Evolutionary conservation across 2,113 vertebrate genomes (phyloP).

Genomic region (Progne subis): DNA sequence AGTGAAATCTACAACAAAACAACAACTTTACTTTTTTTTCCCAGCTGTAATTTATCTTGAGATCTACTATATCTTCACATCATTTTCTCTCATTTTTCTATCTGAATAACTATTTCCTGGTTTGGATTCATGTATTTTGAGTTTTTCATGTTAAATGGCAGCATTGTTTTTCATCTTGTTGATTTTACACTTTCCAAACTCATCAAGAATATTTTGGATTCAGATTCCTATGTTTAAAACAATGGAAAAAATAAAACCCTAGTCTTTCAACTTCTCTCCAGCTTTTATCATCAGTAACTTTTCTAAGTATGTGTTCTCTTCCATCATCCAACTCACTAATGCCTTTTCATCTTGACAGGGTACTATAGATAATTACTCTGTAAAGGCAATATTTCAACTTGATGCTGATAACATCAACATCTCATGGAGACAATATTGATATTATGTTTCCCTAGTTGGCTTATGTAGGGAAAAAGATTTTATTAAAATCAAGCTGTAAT

Average conservation of each 20-base stretch:
- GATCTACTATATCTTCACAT: not conserved
- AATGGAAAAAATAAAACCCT: not conserved
- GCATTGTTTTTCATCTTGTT: not conserved
- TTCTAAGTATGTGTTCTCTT: not conserved
- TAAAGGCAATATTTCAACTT: conserved; percentile 2
- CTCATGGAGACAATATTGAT: not conserved
- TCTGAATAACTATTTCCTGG: not conserved
- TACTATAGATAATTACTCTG: not conserved
- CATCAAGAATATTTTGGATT: not conserved
- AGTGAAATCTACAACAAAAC: not conserved
- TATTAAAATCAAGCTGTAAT: not conserved
- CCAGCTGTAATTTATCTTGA: not conserved
- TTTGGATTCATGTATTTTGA: not conserved
- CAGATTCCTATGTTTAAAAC: not conserved
- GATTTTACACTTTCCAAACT: not conserved
- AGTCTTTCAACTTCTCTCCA: not conserved
- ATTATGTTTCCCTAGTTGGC: not conserved
- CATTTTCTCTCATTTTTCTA: not conserved
- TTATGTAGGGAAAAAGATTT: not conserved
- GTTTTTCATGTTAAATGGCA: not conserved
- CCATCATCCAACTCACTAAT: not conserved
- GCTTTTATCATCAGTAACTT: not conserved
- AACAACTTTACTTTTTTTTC: not conserved
- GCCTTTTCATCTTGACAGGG: not conserved
- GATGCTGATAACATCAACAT: not conserved